Evolutionary conservation across 2,888 invertebrate genomes (phyloP), one percentile per base, ranked within the genome.

Genomic region (Eupsilia transversa): DNA sequence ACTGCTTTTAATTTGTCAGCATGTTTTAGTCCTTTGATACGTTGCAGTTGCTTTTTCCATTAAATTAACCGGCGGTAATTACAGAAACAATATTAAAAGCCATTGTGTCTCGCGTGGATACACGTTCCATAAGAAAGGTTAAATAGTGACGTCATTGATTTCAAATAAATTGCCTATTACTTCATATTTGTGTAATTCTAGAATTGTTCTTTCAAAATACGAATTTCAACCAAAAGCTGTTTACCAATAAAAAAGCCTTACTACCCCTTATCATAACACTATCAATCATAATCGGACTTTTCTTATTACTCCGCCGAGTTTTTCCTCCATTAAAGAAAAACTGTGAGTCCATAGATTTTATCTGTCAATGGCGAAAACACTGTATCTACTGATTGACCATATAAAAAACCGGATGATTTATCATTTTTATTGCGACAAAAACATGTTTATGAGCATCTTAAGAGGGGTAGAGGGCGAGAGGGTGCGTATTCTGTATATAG

Each of bases 371-470:
- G 89, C 88, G 93, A 94, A 87, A 94, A 93, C 91, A 91, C 93
- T 92, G 93, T 95, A 95, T 95, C 94, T 93, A 93, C 95, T 96
- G 96, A 96, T 96, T 96, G 96, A 95, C 95, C 96, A 94, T 94
- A 96, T 96, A 96, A 96, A 96, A 96, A 96, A 96, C 76, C 92
- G 90, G 94, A 94, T 95, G 96, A 96, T 96, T 96, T 96, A 96
- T 96, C 96, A 96, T 96, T 96, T 96, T 96, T 96, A 96, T 96
- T 95, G 96, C 94, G 92, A 94, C 94, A 96, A 96, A 96, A 96
- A 96, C 96, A 96, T 96, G 96, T 96, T 96, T 96, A 96, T 96
- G 96, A 94, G 95, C 94, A 95, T 95, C 95, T 96, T 95, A 96
- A 94, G 94, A 95, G 94, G 94, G 93, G 92, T 86, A 92, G 86